These are phyloP conservation scores for Bombycilla garrulus DNA, from an alignment of 2,113 vertebrate species.

Conservation along the genomic window DNA sequence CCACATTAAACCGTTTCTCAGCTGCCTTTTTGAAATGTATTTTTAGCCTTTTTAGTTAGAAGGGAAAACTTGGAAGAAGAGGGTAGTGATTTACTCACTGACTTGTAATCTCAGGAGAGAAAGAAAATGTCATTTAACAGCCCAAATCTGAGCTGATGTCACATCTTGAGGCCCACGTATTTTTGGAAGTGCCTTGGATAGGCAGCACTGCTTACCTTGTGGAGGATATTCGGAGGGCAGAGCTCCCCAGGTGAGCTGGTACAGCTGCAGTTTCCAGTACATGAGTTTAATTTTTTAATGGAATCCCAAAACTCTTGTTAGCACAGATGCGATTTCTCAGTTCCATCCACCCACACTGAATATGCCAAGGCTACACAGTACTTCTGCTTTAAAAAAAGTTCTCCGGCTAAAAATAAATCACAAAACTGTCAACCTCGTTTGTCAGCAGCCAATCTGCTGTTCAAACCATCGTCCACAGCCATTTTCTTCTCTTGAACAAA, in stretches of 20 bases:
- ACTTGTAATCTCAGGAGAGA: not conserved
- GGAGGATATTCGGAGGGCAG: conserved; percentile 7
- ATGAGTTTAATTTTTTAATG: conserved; percentile 46
- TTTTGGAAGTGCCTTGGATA: not conserved
- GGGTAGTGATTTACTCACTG: not conserved
- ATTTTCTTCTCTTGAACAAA: conserved; percentile 31
- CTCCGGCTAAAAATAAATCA: conserved; percentile 55
- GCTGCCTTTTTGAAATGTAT: not conserved
- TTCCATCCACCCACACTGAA: conserved; percentile 44
- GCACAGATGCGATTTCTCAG: conserved; percentile 5
- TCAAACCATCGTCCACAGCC: not conserved
- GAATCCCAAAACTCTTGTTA: conserved; percentile 17
- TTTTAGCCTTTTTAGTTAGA: not conserved
- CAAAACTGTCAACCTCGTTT: not conserved
- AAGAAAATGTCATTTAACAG: not conserved
- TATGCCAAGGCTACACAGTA: conserved; percentile 17
- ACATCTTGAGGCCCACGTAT: not conserved
- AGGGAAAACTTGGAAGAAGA: not conserved
- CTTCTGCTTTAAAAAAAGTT: not conserved
- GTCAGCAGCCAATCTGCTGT: not conserved
- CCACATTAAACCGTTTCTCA: not conserved
- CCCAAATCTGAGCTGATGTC: not conserved
- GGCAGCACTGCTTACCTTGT: conserved; percentile 31
- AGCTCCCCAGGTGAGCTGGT: conserved; percentile 32
- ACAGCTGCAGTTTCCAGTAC: conserved; percentile 48